Base-by-base conservation (phyloP, 2,888 invertebrate species). In the Gymnoscelis rufifasciata region DNA sequence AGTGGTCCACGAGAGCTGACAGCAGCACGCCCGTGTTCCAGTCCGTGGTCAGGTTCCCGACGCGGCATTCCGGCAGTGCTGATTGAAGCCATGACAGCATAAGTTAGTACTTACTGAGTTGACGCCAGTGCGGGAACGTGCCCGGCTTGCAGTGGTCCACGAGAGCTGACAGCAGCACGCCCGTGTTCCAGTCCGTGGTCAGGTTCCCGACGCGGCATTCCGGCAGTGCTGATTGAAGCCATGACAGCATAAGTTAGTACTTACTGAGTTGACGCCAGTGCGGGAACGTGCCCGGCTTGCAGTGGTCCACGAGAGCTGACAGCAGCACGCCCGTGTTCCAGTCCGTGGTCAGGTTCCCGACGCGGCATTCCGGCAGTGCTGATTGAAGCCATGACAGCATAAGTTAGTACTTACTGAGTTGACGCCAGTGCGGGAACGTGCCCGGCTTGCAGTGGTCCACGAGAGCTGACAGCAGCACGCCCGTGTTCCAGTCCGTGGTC, bases 161-260 rank as follows among this genome's bases (percentile, higher is more conserved):
- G 23, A 98, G 88, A 0, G 98, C 98, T 43, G 97, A 95, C 55
- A 99, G 88, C 56, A 96, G 93, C 10, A 97, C 91, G 8, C 99
- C 99, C 60, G 96, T 96, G 83, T 99, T 99, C 99, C 99, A 99
- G 80, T 98, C 98, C 0, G 96, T 96, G 7, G 98, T 98, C 71
- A 99, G 93, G 89, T 99, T 99, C 71, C 90, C 90, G 43, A 95
- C 95, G 72, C 92, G 92, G 75, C 95, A 95, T 72, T 95, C 95
- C 8, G 95, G 95, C 57, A 95, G 76, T 2, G 94, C 95, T 0
- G 94, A 93, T 88, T 95, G 92, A 39, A 99, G 91, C 98, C n/a
- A n/a, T n/a, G n/a, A n/a, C n/a, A n/a, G n/a, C n/a, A n/a, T n/a
- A n/a, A n/a, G n/a, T n/a, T n/a, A n/a, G n/a, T n/a, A 75, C 80